phyloP scores from a whole-genome alignment of 2,113 vertebrate species.

The Larimichthys polyactis region DNA sequence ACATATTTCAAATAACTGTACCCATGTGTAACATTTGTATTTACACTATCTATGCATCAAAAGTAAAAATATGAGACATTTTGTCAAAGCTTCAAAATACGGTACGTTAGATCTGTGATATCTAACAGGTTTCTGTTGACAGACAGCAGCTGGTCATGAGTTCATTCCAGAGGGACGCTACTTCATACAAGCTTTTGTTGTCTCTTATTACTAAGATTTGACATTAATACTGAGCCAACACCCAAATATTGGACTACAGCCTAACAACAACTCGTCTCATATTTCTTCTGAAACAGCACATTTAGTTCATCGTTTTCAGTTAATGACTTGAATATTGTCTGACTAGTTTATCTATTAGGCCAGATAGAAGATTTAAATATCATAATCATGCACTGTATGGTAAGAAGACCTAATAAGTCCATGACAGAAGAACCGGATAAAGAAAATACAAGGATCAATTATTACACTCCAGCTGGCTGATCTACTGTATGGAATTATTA shows the following conservation, averaged over 20 bases:
- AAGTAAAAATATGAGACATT: neutral
- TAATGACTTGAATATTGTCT: neutral
- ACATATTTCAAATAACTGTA: neutral
- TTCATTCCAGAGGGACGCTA: neutral
- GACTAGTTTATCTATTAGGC: neutral
- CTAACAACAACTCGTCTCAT: neutral
- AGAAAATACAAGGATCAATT: neutral
- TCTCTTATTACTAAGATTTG: neutral
- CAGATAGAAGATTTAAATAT: neutral
- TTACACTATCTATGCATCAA: neutral
- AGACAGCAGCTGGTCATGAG: neutral
- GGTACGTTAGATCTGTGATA: neutral
- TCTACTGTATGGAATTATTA: neutral
- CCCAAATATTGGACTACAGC: neutral
- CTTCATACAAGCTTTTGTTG: neutral
- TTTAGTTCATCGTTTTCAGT: neutral
- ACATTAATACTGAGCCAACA: conserved; percentile 9
- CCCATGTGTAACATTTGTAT: neutral
- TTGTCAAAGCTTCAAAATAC: neutral
- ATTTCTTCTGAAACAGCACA: neutral
- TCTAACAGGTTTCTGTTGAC: neutral
- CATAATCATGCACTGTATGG: neutral
- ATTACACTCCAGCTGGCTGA: neutral
- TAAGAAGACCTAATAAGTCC: neutral
- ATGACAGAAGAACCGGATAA: neutral